These are phyloP conservation scores for Rhincodon typus DNA, from an alignment of 2,797 vertebrate species.

Conservation along the genomic window DNA sequence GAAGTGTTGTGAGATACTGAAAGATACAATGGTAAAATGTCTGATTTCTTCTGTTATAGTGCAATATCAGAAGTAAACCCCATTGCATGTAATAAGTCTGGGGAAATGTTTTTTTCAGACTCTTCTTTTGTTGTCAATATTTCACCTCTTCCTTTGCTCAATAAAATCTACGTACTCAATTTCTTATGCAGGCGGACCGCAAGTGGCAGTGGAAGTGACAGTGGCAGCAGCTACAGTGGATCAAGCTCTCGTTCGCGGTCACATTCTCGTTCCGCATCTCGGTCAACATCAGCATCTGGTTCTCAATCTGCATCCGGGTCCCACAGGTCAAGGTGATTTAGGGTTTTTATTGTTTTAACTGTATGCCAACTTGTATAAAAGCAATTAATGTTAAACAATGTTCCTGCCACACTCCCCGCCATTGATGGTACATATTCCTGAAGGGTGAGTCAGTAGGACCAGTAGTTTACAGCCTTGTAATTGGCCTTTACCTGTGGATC, in stretches of 20 bases:
- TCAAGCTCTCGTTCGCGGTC: slow-evolving; percentile 88
- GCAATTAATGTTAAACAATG: neutral
- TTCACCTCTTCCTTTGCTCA: neutral
- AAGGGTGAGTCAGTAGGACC: neutral
- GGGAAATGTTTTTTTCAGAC: too few species aligned
- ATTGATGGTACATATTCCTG: neutral
- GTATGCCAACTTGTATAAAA: neutral
- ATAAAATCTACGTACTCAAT: neutral
- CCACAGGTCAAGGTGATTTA: slow-evolving; percentile 57
- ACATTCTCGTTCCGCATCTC: slow-evolving; percentile 49
- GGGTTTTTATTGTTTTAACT: too few species aligned
- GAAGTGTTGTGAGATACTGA: too few species aligned
- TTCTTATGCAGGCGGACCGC: slow-evolving; percentile 63
- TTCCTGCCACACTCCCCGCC: neutral
- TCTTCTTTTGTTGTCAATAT: neutral
- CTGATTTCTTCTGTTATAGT: too few species aligned
- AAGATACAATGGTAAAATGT: too few species aligned
- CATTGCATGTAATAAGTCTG: too few species aligned
- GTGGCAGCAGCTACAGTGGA: slow-evolving; percentile 83
- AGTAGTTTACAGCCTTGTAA: neutral
- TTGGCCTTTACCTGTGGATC: neutral
- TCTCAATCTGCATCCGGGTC: slow-evolving; percentile 67
- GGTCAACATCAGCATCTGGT: slow-evolving; percentile 53
- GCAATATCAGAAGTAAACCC: too few species aligned
- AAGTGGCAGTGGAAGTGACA: slow-evolving; percentile 81